Evolutionary conservation across 2,888 invertebrate genomes (phyloP).

Genomic region (Trissoscelio sp.): DNA sequence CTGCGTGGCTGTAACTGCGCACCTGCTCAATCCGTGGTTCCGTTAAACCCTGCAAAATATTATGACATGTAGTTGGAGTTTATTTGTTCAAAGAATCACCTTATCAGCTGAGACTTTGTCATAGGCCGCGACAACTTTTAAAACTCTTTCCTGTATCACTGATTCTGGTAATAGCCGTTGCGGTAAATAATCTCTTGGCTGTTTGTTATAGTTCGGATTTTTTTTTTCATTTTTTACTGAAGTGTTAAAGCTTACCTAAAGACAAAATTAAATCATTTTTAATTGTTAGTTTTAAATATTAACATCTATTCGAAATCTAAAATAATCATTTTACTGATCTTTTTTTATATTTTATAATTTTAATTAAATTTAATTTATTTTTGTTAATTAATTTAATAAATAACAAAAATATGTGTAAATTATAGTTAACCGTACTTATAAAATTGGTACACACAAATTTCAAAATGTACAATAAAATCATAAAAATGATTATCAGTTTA

Average conservation of each 20-base stretch:
- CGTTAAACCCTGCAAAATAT: slow-evolving; percentile 87
- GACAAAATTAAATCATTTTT: no score
- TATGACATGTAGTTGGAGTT: slow-evolving; percentile 73
- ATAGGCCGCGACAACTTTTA: slow-evolving; percentile 94
- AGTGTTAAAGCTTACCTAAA: slow-evolving; percentile 42
- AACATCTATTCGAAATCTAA: no score
- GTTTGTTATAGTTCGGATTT: slow-evolving; percentile 42
- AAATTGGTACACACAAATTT: no score
- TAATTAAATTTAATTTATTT: no score
- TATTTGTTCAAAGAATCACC: slow-evolving; percentile 83
- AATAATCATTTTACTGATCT: no score
- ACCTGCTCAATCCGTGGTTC: slow-evolving; percentile 85
- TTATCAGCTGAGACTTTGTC: slow-evolving; percentile 95
- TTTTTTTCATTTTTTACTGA: slow-evolving; percentile 48
- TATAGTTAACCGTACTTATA: no score
- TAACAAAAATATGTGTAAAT: no score
- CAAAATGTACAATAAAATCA: no score
- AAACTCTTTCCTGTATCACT: slow-evolving; percentile 91
- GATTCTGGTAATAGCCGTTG: slow-evolving; percentile 85
- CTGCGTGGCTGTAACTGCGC: slow-evolving; percentile 90
- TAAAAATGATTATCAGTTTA: no score
- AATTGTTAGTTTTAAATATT: no score
- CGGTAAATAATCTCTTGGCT: slow-evolving; percentile 76
- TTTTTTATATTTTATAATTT: no score
- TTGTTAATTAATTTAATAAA: no score